Percentiles rank a stretch among this genome's conserved stretches.
Conservation (phyloP, 2,797 vertebrate species). For the Alcedo quadribrachys region DNA sequence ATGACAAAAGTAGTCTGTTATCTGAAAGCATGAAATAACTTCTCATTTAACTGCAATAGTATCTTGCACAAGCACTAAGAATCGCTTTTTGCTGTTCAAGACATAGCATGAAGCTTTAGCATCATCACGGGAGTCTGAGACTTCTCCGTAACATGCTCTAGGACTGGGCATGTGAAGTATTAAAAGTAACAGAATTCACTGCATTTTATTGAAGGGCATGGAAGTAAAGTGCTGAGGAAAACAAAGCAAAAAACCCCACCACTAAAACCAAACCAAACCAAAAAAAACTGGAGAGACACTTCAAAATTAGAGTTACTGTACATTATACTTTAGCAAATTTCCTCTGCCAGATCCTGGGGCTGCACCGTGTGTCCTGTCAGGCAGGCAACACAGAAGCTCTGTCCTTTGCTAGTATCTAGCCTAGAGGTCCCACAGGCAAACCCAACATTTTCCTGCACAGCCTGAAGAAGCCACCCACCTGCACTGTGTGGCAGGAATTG, state of each 20-base stretch:
- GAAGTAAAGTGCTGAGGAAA: background rate
- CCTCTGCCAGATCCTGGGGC: background rate
- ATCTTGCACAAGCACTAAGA: background rate
- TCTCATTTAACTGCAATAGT: background rate
- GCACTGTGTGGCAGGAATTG: background rate
- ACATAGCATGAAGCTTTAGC: background rate
- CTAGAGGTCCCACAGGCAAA: background rate
- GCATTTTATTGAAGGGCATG: background rate
- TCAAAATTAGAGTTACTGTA: background rate
- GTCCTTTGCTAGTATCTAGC: background rate
- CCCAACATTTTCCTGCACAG: background rate
- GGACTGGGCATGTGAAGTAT: background rate
- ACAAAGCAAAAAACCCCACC: background rate
- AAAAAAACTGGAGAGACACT: background rate
- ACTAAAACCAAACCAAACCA: too few relatives aligned
- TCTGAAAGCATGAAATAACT: background rate
- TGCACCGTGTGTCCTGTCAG: accelerated
- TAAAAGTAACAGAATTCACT: background rate
- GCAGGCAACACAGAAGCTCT: background rate
- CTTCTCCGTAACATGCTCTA: background rate
- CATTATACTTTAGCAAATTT: background rate
- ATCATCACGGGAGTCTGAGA: background rate
- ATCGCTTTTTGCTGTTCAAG: background rate
- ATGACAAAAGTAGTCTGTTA: background rate
- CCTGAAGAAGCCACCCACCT: background rate